Percentiles rank a stretch among this genome's conserved stretches.
These are phyloP conservation scores for Emys orbicularis DNA, from an alignment of 2,797 vertebrate species.

Conservation along the genomic window DNA sequence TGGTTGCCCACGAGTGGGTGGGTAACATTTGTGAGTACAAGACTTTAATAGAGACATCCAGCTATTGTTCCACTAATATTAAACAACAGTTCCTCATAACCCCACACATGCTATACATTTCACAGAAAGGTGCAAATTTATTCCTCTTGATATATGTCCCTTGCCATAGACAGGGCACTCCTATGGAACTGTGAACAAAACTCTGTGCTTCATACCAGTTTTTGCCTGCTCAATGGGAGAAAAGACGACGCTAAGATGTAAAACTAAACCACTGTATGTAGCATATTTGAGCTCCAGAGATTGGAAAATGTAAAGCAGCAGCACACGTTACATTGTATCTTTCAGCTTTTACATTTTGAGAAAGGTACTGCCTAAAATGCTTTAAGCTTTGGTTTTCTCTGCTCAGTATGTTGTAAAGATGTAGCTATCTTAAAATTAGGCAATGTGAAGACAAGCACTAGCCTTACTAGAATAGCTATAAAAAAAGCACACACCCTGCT, in stretches of 20 bases:
- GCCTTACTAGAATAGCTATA: not conserved
- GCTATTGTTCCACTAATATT: fast-evolving
- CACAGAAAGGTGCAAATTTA: fast-evolving
- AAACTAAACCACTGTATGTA: not conserved
- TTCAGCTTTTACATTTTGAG: not conserved
- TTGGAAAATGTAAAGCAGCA: not conserved
- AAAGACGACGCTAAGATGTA: not conserved
- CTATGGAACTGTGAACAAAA: fast-evolving
- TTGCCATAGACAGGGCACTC: fast-evolving
- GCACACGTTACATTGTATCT: not conserved
- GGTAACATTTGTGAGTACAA: fast-evolving
- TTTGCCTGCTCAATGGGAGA: too few relatives aligned
- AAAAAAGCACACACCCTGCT: not conserved
- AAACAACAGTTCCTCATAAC: not conserved
- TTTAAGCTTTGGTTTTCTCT: not conserved
- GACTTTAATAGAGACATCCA: not conserved
- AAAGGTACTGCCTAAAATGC: not conserved
- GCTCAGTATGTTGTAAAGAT: not conserved
- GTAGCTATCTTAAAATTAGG: not conserved
- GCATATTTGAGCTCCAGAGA: not conserved
- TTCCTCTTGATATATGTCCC: not conserved
- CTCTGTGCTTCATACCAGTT: fast-evolving
- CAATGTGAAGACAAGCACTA: not conserved
- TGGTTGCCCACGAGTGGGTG: too few relatives aligned
- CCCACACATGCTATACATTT: fast-evolving